Conservation (phyloP, 2,797 vertebrate species). For the Catamblyrhynchus diadema region DNA sequence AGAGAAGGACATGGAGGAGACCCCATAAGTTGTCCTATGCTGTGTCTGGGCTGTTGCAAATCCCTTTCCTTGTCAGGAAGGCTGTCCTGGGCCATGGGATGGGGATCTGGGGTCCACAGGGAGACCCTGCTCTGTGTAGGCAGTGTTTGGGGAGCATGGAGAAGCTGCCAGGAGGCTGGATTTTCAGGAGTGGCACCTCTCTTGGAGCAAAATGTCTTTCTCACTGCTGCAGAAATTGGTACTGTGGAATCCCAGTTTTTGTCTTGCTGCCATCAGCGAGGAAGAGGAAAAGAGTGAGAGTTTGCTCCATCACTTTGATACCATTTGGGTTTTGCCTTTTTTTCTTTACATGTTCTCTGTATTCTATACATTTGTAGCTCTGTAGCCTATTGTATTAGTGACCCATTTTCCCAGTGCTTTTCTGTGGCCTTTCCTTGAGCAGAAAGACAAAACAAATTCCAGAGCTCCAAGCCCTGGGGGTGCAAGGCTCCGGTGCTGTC, state of each 20-base stretch:
- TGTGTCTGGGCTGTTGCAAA: background rate
- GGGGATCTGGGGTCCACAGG: background rate
- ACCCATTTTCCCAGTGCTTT: background rate
- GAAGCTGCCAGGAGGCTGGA: background rate
- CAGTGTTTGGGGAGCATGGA: background rate
- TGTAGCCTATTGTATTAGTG: background rate
- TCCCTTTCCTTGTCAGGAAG: background rate
- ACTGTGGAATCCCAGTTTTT: background rate
- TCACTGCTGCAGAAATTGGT: background rate
- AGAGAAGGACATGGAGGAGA: background rate
- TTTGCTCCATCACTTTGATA: background rate
- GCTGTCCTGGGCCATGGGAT: rapidly evolving
- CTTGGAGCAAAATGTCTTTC: background rate
- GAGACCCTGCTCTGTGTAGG: background rate
- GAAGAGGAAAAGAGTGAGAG: background rate
- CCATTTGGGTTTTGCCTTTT: background rate
- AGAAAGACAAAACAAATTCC: background rate
- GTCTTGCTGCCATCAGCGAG: background rate
- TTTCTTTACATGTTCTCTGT: background rate
- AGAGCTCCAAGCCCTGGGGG: background rate
- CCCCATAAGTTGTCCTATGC: background rate
- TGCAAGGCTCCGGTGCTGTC: background rate
- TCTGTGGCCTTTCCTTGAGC: background rate
- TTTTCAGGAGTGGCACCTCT: background rate
- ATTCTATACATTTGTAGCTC: background rate